Conservation (phyloP, 2,888 invertebrate species). For the Imbricaverruca yamaguchii region DNA sequence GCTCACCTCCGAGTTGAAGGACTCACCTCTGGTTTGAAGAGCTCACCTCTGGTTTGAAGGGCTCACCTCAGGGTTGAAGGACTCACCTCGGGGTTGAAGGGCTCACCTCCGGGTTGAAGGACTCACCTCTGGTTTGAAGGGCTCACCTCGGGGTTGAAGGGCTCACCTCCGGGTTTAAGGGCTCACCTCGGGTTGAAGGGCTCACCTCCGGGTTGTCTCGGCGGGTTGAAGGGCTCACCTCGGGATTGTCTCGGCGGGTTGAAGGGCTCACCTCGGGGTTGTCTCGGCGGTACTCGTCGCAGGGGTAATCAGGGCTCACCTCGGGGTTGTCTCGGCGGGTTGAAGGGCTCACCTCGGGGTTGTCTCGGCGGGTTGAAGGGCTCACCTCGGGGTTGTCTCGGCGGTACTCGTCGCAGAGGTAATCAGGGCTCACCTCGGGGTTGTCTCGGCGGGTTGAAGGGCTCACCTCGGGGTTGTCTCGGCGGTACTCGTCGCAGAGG, state of each 20-base stretch:
- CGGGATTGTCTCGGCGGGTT: no score
- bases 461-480: slow-evolving; percentile 49
- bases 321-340: no score
- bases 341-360: no score
- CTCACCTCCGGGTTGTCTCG: slow-evolving; percentile 49
- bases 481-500: slow-evolving; percentile 61
- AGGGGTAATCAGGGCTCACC: slow-evolving; percentile 65
- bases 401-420: slow-evolving; percentile 62
- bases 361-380: no score
- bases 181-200: no score
- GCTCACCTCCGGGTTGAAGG: no score
- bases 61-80: no score
- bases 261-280: slow-evolving; percentile 45
- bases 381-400: slow-evolving; percentile 49
- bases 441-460: no score
- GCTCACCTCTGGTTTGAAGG: no score
- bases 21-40: no score
- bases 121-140: no score
- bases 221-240: slow-evolving; percentile 30
- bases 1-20: slow-evolving; percentile 47
- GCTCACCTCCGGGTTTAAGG: no score
- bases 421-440: slow-evolving; percentile 44
- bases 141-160: slow-evolving; percentile 45
- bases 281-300: slow-evolving; percentile 56
- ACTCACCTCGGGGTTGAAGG: slow-evolving; percentile 45